Conservation (phyloP, 2,113 vertebrate species). For the Neolamprologus hecqui region DNA sequence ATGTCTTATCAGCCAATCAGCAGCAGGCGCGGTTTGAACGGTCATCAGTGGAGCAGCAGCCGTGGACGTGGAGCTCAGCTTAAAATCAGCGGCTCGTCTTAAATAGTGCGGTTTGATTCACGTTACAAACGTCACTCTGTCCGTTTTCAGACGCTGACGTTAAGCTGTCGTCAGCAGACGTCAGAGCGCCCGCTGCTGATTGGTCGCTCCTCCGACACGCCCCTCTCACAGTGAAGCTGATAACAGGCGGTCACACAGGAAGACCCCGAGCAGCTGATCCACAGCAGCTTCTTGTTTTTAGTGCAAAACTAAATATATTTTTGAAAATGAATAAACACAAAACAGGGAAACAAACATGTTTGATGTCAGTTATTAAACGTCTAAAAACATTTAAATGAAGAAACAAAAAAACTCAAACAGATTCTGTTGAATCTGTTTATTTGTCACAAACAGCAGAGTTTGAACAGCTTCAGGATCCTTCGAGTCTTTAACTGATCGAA, state of each 20-base stretch:
- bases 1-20: not conserved
- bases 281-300: not conserved
- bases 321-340: not conserved
- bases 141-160: accelerated
- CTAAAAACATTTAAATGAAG: not conserved
- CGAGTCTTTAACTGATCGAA: not conserved
- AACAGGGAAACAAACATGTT: not conserved
- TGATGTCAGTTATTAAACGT: not conserved
- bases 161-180: not conserved
- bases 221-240: not conserved
- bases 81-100: not conserved
- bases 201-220: not conserved
- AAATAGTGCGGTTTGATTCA: accelerated
- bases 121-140: not conserved
- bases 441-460: not conserved
- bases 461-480: not conserved
- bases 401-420: accelerated
- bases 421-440: not conserved
- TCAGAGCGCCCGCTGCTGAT: not conserved
- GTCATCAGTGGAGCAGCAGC: not conserved
- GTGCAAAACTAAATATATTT: not conserved
- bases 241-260: accelerated
- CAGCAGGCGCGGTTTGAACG: accelerated
- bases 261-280: not conserved
- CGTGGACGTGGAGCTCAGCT: accelerated